Conservation (phyloP, 2,888 invertebrate species). For the Aphodius granarius region DNA sequence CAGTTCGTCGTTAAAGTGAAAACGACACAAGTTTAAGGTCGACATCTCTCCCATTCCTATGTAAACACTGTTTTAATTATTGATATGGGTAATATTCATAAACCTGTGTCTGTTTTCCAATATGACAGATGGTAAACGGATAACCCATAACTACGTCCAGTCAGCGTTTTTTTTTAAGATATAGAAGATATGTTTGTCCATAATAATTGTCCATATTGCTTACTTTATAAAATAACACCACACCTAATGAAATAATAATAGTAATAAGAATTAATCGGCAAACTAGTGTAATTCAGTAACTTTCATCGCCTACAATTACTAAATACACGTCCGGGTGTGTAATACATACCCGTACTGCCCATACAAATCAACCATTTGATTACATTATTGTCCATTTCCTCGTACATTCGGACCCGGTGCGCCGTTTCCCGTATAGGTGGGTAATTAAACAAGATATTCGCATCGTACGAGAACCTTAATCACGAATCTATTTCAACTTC, state of each 20-base stretch:
- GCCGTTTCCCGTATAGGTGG: background rate
- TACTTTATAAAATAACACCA: background rate
- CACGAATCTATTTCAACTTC: background rate
- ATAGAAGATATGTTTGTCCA: too few species aligned
- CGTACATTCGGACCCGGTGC: background rate
- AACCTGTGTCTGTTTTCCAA: background rate
- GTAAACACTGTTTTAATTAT: background rate
- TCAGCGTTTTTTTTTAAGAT: background rate
- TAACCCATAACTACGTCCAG: background rate
- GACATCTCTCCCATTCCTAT: background rate
- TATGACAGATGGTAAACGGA: background rate
- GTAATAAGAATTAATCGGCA: background rate
- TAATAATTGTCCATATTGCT: too few species aligned
- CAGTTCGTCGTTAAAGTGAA: background rate
- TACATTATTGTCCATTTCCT: background rate
- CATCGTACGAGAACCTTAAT: background rate
- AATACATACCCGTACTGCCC: background rate
- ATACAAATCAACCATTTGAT: background rate
- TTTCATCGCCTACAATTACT: background rate
- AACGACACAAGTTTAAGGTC: background rate
- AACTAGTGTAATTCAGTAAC: background rate
- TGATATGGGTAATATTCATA: background rate
- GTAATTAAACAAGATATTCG: background rate
- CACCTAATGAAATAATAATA: background rate
- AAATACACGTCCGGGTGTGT: background rate